Base-by-base conservation (phyloP, 1,140 invertebrate species). In the Sitophilus oryzae region DNA sequence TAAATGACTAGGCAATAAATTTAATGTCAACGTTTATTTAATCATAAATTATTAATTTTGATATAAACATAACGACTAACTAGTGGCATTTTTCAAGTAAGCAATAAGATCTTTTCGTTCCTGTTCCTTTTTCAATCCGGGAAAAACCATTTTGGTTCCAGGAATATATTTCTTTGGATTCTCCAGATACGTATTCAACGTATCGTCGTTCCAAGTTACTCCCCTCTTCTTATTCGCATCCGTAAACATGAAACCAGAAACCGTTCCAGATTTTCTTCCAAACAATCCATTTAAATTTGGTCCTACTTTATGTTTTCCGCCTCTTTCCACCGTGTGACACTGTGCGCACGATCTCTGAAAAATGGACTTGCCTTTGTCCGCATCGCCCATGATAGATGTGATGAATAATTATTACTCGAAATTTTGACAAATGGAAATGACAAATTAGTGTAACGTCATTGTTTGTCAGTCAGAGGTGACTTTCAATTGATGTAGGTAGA, bases 341-440 rank as follows among this genome's bases (percentile, higher is more conserved):
- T 93, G 91, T 5, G 86, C 74, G 74, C 93, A 96, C 64, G 84
- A 82, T 70, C 89, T 82, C 34, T 89, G 77, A 69, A 96, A 96
- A 21, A 95, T 68, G 77, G 89, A 92, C 73, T 93, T 93, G 56
- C 93, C 93, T 66, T 93, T 93, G 52, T 89, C 88, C 55, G 80
- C 76, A 78, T 95, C 84, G 60, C 89, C 91, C 66, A 64, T 68
- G 16, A 20, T 1, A 30, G 25, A 6, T 5, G 11, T 6, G 25
- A 30, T 30, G 25, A 30, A 30, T 6, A 30, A 30, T n/a, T n/a
- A n/a, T n/a, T n/a, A n/a, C n/a, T n/a, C n/a, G n/a, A n/a, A n/a
- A n/a, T n/a, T n/a, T n/a, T n/a, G n/a, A n/a, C n/a, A n/a, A n/a
- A n/a, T n/a, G n/a, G n/a, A n/a, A n/a, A n/a, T n/a, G n/a, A n/a